Conservation (phyloP, 2,113 vertebrate genomes). For the Istiophorus platypterus region DNA sequence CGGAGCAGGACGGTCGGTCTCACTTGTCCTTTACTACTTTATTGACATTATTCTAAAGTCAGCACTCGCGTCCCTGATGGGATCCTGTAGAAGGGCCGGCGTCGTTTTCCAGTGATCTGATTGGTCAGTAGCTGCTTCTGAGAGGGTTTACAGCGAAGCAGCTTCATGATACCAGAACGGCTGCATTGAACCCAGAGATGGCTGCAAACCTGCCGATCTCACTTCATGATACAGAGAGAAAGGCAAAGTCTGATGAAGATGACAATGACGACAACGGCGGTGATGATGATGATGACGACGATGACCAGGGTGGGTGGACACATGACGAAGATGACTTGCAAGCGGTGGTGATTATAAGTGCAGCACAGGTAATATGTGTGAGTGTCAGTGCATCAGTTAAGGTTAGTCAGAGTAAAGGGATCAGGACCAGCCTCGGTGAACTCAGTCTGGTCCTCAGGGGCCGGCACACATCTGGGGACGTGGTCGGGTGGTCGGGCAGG, state of each 20-base stretch:
- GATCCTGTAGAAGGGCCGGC: neutral
- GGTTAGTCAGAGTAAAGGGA: conserved; percentile 57
- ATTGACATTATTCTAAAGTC: neutral
- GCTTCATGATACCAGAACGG: conserved; percentile 21
- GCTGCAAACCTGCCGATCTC: neutral
- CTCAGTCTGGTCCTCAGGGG: conserved; percentile 29
- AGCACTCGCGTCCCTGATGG: neutral
- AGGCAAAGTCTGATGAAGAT: neutral
- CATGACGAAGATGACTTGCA: conserved; percentile 31
- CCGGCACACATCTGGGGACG: neutral
- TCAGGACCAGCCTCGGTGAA: conserved; percentile 25
- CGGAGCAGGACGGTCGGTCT: too few species aligned
- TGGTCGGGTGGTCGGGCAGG: conserved; percentile 40
- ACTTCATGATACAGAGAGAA: neutral
- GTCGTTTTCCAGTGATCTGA: neutral
- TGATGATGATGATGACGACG: conserved; percentile 1
- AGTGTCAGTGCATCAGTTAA: conserved; percentile 53
- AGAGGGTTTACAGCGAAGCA: neutral
- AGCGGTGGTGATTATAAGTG: conserved; percentile 64
- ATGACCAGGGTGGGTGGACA: neutral
- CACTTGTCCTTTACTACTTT: neutral
- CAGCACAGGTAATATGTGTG: conserved; percentile 46
- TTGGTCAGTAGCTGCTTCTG: neutral
- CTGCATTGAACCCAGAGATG: neutral
- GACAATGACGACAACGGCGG: conserved; percentile 14